These are phyloP conservation scores for Bombus sylvicola DNA, from an alignment of 1,140 invertebrate genomes.

Conservation along the genomic window DNA sequence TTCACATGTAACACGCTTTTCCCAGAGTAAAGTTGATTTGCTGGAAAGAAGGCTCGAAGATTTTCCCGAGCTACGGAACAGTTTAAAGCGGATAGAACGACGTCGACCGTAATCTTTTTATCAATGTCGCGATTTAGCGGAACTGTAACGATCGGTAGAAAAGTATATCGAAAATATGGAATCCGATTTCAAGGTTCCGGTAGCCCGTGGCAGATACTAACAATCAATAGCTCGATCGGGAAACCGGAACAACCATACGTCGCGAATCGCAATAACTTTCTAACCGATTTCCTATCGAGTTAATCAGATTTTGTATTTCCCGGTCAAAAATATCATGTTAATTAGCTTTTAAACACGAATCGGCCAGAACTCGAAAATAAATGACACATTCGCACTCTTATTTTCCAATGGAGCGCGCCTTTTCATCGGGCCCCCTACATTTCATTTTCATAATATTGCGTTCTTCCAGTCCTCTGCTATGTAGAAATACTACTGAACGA, in stretches of 20 bases:
- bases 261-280: neutral
- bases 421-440: too few species aligned
- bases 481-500: too few species aligned
- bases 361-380: neutral
- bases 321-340: neutral
- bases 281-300: neutral
- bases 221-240: neutral
- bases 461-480: too few species aligned
- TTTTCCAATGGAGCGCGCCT: neutral
- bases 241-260: too few species aligned
- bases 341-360: neutral
- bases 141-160: neutral
- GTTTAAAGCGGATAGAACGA: conserved; percentile 57
- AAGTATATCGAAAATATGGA: too few species aligned
- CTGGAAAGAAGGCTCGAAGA: neutral
- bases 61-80: conserved; percentile 3
- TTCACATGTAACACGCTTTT: neutral
- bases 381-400: neutral
- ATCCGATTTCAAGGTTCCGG: too few species aligned
- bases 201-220: neutral
- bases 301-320: neutral
- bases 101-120: neutral
- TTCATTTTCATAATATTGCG: neutral
- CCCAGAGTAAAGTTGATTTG: neutral
- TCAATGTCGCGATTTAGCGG: neutral